Percentiles rank a stretch among this genome's conserved stretches.
Conservation (phyloP, 2,888 invertebrate species). For the Lordiphosa fenestrarum region DNA sequence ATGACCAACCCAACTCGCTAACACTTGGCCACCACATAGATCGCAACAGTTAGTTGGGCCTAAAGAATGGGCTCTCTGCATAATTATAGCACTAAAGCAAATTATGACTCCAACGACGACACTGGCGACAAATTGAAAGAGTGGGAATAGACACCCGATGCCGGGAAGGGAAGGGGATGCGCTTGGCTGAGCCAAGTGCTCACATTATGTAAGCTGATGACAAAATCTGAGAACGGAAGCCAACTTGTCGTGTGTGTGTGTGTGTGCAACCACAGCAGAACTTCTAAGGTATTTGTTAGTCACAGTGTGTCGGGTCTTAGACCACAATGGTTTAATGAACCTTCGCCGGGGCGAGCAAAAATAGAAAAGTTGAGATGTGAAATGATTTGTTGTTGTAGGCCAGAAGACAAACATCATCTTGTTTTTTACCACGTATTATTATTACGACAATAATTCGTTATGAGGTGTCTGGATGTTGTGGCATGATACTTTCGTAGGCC, state of each 20-base stretch:
- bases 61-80: constrained; percentile 35
- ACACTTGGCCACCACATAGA: constrained; percentile 2
- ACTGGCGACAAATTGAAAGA: constrained; percentile 68
- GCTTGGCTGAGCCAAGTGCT: constrained; percentile 45
- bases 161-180: constrained; percentile 62
- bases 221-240: constrained; percentile 69
- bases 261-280: constrained; percentile 16
- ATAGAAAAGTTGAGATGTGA: constrained; percentile 52
- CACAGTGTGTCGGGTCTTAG: constrained; percentile 45
- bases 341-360: constrained; percentile 33
- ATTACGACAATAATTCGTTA: constrained; percentile 65
- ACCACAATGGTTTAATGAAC: constrained; percentile 75
- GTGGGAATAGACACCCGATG: constrained; percentile 27
- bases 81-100: constrained; percentile 50
- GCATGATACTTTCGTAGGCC: constrained; percentile 46
- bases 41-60: constrained; percentile 11
- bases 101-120: constrained; percentile 50
- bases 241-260: constrained; percentile 16
- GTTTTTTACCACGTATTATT: constrained; percentile 38
- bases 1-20: constrained; percentile 23
- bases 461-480: constrained; percentile 24
- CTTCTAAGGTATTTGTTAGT: constrained; percentile 38
- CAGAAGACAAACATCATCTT: constrained; percentile 53
- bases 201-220: constrained; percentile 46
- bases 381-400: constrained; percentile 61